Evolutionary conservation across 1,140 invertebrate species (phyloP).

Genomic region (Bombus cullumanus): DNA sequence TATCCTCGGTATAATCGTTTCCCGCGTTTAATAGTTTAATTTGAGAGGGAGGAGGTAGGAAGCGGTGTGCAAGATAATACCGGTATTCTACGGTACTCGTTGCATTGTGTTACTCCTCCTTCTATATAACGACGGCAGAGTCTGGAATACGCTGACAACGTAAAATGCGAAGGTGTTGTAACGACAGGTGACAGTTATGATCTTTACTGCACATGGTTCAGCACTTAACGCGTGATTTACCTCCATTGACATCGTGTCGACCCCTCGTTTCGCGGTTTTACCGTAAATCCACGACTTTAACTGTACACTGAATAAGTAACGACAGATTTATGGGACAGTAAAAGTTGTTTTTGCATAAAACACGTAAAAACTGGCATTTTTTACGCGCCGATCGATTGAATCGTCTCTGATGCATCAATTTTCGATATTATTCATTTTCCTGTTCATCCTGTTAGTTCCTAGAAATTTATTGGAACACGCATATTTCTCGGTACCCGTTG

Average conservation of each 20-base stretch:
- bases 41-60: neutral
- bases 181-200: slow-evolving; percentile 28
- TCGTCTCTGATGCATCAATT: neutral
- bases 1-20: neutral
- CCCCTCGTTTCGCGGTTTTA: slow-evolving; percentile 26
- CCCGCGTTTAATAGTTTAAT: slow-evolving; percentile 4
- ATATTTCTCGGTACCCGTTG: too few species aligned
- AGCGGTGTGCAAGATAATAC: neutral
- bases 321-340: slow-evolving; percentile 46
- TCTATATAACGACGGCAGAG: neutral
- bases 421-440: too few species aligned
- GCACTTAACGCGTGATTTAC: slow-evolving; percentile 61
- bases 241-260: slow-evolving; percentile 22
- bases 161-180: slow-evolving; percentile 42
- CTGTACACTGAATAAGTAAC: slow-evolving; percentile 33
- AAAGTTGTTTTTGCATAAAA: slow-evolving; percentile 18
- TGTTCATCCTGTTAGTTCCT: too few species aligned
- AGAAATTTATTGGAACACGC: neutral
- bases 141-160: slow-evolving; percentile 24
- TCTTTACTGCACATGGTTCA: slow-evolving; percentile 43
- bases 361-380: neutral
- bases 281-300: slow-evolving; percentile 36
- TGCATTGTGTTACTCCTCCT: neutral
- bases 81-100: neutral
- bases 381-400: neutral